phyloP scores from a whole-genome alignment of 2,797 vertebrate species.

The Urocyon cinereoargenteus region DNA sequence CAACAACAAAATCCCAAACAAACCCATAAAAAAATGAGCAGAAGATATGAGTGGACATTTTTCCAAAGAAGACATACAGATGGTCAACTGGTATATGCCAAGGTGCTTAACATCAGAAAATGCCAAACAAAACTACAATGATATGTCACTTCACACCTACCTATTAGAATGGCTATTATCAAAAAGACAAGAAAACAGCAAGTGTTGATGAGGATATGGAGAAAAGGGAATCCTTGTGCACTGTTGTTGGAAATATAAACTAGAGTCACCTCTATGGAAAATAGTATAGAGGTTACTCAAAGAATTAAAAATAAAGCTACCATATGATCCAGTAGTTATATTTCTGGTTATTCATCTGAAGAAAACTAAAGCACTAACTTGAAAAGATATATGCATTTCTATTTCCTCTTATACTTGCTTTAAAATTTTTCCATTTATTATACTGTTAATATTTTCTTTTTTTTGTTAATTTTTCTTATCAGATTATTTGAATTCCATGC shows the following conservation, averaged over 20 bases:
- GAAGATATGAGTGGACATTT: not conserved
- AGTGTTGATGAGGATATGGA: not conserved
- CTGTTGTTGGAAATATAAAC: not conserved
- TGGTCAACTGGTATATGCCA: not conserved
- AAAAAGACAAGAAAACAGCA: not conserved
- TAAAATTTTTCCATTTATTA: not conserved
- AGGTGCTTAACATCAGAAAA: not conserved
- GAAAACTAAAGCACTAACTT: not conserved
- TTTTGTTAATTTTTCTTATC: not conserved
- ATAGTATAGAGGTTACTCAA: not conserved
- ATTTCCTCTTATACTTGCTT: not conserved
- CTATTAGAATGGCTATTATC: not conserved
- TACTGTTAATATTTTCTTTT: not conserved
- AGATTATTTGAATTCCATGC: not conserved
- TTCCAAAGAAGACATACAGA: not conserved
- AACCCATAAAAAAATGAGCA: not conserved
- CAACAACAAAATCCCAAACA: not conserved
- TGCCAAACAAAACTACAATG: not conserved
- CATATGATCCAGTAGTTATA: too few species aligned
- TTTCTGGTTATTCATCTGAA: not conserved
- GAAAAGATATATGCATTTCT: not conserved
- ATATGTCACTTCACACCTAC: not conserved
- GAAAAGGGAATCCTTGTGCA: not conserved
- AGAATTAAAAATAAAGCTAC: not conserved
- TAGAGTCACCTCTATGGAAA: not conserved